phyloP scores from a whole-genome alignment of 2,113 vertebrate genomes.

The Melospiza melodia region DNA sequence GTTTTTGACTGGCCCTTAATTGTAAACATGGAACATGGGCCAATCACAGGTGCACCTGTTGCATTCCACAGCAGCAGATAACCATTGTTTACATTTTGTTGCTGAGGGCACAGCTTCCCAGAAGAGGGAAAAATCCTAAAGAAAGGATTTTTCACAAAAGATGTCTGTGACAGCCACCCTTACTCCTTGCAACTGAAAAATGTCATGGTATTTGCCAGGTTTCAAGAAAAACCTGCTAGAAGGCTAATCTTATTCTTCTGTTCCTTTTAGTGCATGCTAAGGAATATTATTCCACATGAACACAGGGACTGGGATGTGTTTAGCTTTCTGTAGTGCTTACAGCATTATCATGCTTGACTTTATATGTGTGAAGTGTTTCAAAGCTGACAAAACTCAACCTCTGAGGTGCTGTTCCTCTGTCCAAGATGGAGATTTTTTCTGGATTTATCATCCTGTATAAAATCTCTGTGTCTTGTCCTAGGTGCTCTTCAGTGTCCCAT shows the following conservation, averaged over 20 bases:
- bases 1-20: too few species aligned
- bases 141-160: too few species aligned
- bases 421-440: neutral
- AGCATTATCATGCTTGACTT: neutral
- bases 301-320: neutral
- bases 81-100: too few species aligned
- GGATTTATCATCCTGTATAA: slow-evolving; percentile 6
- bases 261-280: neutral
- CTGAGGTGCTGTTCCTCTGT: neutral
- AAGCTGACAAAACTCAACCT: neutral
- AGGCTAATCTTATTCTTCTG: neutral
- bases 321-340: neutral
- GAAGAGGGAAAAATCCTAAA: too few species aligned
- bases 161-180: neutral
- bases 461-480: slow-evolving; percentile 53
- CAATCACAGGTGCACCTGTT: too few species aligned
- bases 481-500: slow-evolving; percentile 63
- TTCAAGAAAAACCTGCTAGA: neutral
- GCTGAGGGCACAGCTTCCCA: too few species aligned
- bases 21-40: too few species aligned
- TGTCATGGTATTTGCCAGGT: neutral
- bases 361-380: neutral
- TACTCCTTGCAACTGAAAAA: neutral
- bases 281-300: neutral
- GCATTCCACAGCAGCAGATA: too few species aligned